phyloP scores from a whole-genome alignment of 1,140 invertebrate species.

The Paracyclopina nana region DNA sequence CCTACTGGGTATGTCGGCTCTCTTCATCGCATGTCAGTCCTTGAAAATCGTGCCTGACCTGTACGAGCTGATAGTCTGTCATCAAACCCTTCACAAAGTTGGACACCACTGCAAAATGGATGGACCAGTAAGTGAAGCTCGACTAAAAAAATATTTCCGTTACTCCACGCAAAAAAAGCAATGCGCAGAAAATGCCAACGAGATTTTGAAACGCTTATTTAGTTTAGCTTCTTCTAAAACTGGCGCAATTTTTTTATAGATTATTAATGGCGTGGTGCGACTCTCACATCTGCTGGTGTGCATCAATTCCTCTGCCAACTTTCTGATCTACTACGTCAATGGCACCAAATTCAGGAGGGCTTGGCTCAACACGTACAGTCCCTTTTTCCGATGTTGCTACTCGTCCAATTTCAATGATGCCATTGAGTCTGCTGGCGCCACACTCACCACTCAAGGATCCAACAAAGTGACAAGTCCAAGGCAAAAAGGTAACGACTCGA shows the following conservation, averaged over 20 bases:
- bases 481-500: too few relatives aligned
- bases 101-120: not conserved
- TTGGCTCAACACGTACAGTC: not conserved
- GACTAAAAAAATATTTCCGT: too few relatives aligned
- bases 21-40: not conserved
- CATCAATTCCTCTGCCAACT: not conserved
- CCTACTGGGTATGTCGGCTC: not conserved
- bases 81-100: not conserved
- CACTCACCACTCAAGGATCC: too few relatives aligned
- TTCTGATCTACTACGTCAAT: not conserved
- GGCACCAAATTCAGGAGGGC: not conserved
- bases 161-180: too few relatives aligned
- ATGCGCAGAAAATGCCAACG: too few relatives aligned
- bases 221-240: too few relatives aligned
- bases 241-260: too few relatives aligned
- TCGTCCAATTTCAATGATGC: too few relatives aligned
- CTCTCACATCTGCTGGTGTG: conserved; percentile 1
- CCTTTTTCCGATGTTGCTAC: not conserved
- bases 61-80: conserved; percentile 1
- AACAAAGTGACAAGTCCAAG: too few relatives aligned
- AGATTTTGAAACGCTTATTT: too few relatives aligned
- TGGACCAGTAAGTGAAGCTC: too few relatives aligned
- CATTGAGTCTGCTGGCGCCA: too few relatives aligned
- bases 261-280: not conserved
- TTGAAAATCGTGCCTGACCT: conserved; percentile 1